Conservation (phyloP, 1,140 invertebrate species). For the Pseudomyrmex pallidus region DNA sequence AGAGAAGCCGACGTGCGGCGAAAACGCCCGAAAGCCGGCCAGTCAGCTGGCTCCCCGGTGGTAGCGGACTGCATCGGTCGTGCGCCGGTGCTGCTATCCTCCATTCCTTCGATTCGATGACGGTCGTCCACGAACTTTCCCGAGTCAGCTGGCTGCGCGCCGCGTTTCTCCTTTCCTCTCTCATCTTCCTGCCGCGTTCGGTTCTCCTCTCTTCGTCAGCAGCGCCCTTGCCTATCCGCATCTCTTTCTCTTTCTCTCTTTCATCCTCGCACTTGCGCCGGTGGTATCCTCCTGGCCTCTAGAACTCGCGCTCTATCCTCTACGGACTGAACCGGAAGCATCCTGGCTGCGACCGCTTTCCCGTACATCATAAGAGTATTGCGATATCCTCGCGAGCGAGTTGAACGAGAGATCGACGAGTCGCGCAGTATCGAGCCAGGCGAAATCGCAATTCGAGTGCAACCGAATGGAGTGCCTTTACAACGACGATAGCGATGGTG, state of each 20-base stretch:
- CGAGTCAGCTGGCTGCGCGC: conserved; percentile 70
- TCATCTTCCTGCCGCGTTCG: not conserved
- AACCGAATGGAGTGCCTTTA: conserved; percentile 8
- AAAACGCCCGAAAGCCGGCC: conserved; percentile 65
- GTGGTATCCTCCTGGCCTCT: conserved; percentile 16
- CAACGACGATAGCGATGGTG: not conserved
- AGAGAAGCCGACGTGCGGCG: conserved; percentile 52
- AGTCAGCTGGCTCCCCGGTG: conserved; percentile 78
- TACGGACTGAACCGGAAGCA: conserved; percentile 37
- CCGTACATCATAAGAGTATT: conserved; percentile 21
- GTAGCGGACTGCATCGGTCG: conserved; percentile 65
- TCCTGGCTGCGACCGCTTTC: conserved; percentile 52
- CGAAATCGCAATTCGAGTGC: conserved; percentile 3
- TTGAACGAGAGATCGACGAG: not conserved
- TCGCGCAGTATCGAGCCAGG: not conserved
- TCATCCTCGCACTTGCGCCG: conserved; percentile 12
- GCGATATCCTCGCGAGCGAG: conserved; percentile 32
- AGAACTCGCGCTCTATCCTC: conserved; percentile 30
- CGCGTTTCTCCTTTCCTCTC: conserved; percentile 11
- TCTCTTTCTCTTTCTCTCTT: conserved; percentile 25
- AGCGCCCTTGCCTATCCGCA: conserved; percentile 22
- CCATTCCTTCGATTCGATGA: conserved; percentile 63
- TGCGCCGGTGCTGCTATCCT: conserved; percentile 59
- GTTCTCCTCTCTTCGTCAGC: not conserved
- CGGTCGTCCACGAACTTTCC: conserved; percentile 68